A percentile compares a stretch with the other conserved stretches of the same genome.
These are phyloP conservation scores for Timema cristinae DNA, from an alignment of 2,888 invertebrate species.

Conservation along the genomic window DNA sequence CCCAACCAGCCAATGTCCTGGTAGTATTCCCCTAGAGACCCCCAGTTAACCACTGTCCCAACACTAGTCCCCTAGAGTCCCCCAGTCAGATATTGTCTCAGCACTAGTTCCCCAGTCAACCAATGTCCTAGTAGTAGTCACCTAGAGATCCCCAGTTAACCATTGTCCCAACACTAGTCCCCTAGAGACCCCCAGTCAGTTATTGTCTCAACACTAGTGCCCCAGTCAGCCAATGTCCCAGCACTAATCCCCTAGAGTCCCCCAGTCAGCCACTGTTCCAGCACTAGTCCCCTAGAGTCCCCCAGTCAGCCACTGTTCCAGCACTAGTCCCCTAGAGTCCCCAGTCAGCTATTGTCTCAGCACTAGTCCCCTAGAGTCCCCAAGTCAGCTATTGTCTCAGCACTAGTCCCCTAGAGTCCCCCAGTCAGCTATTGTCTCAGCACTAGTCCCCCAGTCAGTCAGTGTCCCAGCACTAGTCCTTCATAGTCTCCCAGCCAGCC, in stretches of 20 bases:
- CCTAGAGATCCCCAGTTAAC: not conserved
- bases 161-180: not conserved
- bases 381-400: not conserved
- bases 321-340: not conserved
- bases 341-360: not conserved
- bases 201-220: not conserved
- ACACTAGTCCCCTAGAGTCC: not conserved
- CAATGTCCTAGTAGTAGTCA: too few species aligned
- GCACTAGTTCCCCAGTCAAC: not conserved
- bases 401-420: not conserved
- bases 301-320: not conserved
- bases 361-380: not conserved
- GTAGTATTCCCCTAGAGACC: too few species aligned
- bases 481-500: not conserved
- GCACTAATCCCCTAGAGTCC: too few species aligned
- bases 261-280: too few species aligned
- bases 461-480: not conserved
- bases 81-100: not conserved
- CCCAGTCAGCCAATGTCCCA: too few species aligned
- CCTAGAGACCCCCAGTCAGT: not conserved
- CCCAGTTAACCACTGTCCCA: not conserved
- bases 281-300: not conserved
- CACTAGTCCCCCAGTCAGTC: not conserved
- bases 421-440: not conserved
- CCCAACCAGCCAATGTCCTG: not conserved